Evolutionary conservation across 2,113 vertebrate species (phyloP).

Genomic region (Epinephelus lanceolatus): DNA sequence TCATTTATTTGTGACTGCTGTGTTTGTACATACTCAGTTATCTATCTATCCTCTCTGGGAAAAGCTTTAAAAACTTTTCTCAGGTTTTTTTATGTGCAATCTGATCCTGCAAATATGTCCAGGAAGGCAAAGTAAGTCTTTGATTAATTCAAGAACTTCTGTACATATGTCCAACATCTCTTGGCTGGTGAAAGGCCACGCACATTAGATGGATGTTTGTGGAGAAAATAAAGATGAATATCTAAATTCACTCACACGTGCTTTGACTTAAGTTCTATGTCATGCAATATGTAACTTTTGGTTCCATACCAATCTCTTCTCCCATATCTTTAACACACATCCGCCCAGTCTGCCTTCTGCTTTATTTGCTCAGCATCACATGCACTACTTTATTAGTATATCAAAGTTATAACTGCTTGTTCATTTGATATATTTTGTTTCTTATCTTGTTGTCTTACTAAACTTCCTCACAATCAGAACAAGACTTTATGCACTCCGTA

Average conservation of each 20-base stretch:
- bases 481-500: background rate
- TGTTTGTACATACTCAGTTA: background rate
- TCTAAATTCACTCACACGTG: background rate
- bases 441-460: background rate
- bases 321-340: conserved; percentile 7
- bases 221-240: background rate
- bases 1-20: conserved; percentile 8
- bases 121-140: background rate
- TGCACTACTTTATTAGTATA: background rate
- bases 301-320: background rate
- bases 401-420: background rate
- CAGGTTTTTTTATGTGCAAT: background rate
- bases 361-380: background rate
- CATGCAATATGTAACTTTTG: background rate
- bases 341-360: background rate
- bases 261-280: background rate
- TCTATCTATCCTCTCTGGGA: background rate
- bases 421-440: background rate
- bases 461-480: conserved; percentile 3
- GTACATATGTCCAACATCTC: background rate
- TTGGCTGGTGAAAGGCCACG: background rate
- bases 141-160: conserved; percentile 31
- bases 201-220: no score
- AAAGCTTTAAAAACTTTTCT: background rate
- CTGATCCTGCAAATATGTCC: background rate